These are phyloP conservation scores for Plodia interpunctella DNA, from an alignment of 1,140 invertebrate species.

Conservation along the genomic window DNA sequence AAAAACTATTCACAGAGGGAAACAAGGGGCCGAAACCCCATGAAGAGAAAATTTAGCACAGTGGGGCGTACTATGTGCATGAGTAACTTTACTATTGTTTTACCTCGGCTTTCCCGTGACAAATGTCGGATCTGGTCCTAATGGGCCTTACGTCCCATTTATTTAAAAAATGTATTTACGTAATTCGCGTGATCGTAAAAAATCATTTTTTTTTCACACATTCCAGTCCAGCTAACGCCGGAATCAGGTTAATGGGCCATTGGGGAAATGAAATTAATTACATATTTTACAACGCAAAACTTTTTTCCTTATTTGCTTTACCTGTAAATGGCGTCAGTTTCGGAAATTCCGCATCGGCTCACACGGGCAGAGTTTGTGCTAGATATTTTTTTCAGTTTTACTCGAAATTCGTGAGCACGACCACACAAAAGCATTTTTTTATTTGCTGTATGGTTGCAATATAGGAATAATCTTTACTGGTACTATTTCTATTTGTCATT, in stretches of 20 bases:
- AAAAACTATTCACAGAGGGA: no score
- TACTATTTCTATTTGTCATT: no score
- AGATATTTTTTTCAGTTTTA: no score
- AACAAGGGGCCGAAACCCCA: no score
- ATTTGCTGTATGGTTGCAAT: no score
- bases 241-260: slow-evolving; percentile 1
- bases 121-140: neutral
- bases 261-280: neutral
- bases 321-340: neutral
- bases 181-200: neutral
- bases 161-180: slow-evolving; percentile 5
- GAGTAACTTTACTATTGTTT: neutral
- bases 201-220: neutral
- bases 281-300: neutral
- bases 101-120: neutral
- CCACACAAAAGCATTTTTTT: no score
- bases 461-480: no score
- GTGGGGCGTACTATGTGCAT: neutral
- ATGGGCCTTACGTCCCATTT: neutral
- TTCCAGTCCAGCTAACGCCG: neutral
- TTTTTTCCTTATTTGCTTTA: neutral
- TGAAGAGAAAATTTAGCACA: neutral
- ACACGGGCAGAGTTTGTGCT: no score
- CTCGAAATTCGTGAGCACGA: no score
- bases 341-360: no score